Base-by-base conservation (phyloP, 2,797 vertebrate species). In the Acrossocheilus fasciatus region DNA sequence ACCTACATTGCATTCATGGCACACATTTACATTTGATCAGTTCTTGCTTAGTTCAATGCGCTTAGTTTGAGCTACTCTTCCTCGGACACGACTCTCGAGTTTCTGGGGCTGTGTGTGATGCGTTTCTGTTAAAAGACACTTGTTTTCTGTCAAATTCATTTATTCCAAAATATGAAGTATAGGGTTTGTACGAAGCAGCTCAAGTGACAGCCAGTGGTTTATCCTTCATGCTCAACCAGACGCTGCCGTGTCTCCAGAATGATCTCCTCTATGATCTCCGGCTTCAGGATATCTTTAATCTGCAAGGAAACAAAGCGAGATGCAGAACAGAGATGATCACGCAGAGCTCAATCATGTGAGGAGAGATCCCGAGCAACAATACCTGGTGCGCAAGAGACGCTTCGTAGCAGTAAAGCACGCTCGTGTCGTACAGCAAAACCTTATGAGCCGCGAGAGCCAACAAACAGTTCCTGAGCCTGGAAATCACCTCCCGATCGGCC, bases 241-340 rank as follows among this genome's bases (percentile, higher is more conserved):
- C 97, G 96, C 91, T 98, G 98, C 83, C 96, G 96, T 0, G 98
- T 97, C 93, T 97, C 96, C 95, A 98, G 92, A 90, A 98, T 95
- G 4, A 99, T 96, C 92, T 98, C 97, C 83, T 99, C 98, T 95
- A 96, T 97, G 91, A 98, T 93, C 88, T 99, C 98, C 50, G 97
- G 97, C 91, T 98, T 99, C 91, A 99, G 93, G 91, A 99, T 95
- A 91, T 99, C 98, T 92, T 99, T 99, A 91, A 99, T 98, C 98
- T 99, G 90, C 39, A 94, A 86, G 82, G 4, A 36, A 34, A 88
- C 10, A 90, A 15, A 87, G 9, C 54, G 11, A 41, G 18, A 50
- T 1, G 52, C 3, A 45, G 6, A 30, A 30, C 30, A 30, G 30
- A 30, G 30, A 30, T 30, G 30, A 30, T 1, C 5, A 73, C 54